phyloP scores from a whole-genome alignment of 1,140 invertebrate species.

The Schmidtea mediterranea region DNA sequence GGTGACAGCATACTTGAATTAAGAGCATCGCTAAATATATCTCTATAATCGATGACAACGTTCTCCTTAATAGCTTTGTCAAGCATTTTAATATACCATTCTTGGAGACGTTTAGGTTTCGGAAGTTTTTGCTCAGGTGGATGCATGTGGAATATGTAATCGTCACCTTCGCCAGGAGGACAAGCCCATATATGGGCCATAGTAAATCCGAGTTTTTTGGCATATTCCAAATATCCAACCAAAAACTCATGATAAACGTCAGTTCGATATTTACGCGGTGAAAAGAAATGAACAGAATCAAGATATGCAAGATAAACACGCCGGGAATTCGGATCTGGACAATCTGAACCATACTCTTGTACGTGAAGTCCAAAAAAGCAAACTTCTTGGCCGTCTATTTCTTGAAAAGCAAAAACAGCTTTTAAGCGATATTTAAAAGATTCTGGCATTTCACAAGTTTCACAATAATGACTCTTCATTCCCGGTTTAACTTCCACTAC shows the following conservation, averaged over 20 bases:
- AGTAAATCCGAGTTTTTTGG: constrained; percentile 59
- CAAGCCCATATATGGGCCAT: constrained; percentile 98
- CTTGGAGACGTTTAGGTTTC: constrained; percentile 88
- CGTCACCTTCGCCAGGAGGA: constrained; percentile 93
- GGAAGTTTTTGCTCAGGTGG: constrained; percentile 95
- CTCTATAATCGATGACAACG: constrained; percentile 77
- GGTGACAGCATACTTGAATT: constrained; percentile 80
- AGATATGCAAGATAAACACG: constrained; percentile 96
- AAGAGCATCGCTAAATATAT: constrained; percentile 90
- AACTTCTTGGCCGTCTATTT: constrained; percentile 84
- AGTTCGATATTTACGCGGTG: constrained; percentile 76
- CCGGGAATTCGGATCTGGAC: constrained; percentile 59
- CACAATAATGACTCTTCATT: constrained; percentile 37
- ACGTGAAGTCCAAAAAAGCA: constrained; percentile 99
- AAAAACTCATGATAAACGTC: constrained; percentile 98
- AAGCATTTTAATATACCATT: constrained; percentile 99
- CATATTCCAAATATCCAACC: constrained; percentile 91
- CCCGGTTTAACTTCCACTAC: constrained; percentile 90
- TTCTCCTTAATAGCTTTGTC: constrained; percentile 94
- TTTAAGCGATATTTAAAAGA: constrained; percentile 87
- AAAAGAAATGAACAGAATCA: constrained; percentile 97
- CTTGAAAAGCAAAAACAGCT: constrained; percentile 94
- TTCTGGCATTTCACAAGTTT: constrained; percentile 40
- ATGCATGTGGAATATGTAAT: constrained; percentile 99
- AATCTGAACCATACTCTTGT: constrained; percentile 93